phyloP scores from a whole-genome alignment of 2,888 invertebrate genomes.

The Nymphalis polychloros region DNA sequence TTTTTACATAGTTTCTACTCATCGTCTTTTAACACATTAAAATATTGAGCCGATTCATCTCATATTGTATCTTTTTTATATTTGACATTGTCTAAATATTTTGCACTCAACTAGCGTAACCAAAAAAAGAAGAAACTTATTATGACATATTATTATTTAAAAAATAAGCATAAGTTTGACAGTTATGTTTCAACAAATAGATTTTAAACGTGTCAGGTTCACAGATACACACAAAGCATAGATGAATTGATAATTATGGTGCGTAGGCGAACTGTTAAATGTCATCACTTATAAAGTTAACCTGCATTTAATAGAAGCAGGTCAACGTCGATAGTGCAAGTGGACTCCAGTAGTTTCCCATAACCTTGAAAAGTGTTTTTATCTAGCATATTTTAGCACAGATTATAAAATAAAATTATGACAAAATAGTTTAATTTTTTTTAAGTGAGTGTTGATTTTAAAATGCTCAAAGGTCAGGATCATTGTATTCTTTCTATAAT shows the following conservation, averaged over 20 bases:
- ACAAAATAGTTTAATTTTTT: not conserved
- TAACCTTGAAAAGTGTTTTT: conserved; percentile 11
- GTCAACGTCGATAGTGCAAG: conserved; percentile 20
- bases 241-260: conserved; percentile 7
- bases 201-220: not conserved
- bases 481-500: no score
- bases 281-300: conserved; percentile 20
- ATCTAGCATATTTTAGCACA: not conserved
- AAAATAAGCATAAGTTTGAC: no score
- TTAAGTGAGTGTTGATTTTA: not conserved
- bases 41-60: no score
- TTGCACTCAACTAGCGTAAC: no score
- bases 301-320: conserved; percentile 26
- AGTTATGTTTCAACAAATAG: not conserved
- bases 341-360: conserved; percentile 13
- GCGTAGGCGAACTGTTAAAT: conserved; percentile 24
- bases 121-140: no score
- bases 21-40: no score
- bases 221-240: conserved; percentile 1
- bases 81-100: no score
- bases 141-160: no score
- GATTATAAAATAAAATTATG: not conserved
- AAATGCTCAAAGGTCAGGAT: no score
- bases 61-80: no score
- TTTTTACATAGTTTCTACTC: no score